Conservation (phyloP, 2,888 invertebrate species). For the Microctonus aethiopoides region DNA sequence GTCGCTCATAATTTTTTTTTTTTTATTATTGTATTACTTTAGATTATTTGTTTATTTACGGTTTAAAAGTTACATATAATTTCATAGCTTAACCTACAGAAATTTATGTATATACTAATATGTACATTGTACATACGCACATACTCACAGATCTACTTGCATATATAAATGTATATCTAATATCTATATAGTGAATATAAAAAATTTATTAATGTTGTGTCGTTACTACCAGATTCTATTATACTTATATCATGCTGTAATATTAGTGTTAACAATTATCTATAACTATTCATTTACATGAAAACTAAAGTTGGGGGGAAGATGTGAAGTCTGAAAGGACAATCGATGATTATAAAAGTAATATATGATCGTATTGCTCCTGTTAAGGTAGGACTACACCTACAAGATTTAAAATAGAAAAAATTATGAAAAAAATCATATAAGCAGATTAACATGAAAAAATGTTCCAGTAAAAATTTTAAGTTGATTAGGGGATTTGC, state of each 20-base stretch:
- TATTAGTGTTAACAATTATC: conserved; percentile 31
- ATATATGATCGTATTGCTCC: conserved; percentile 45
- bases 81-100: neutral
- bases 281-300: conserved; percentile 33
- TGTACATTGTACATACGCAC: conserved; percentile 27
- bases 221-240: conserved; percentile 43
- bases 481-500: no score
- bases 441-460: no score
- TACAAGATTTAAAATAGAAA: no score
- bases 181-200: neutral
- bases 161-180: no score
- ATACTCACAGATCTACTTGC: neutral
- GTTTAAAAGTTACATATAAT: neutral
- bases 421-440: no score
- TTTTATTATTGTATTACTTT: no score
- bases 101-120: conserved; percentile 18
- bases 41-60: no score
- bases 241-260: conserved; percentile 38
- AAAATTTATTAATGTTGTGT: conserved; percentile 42
- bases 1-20: no score
- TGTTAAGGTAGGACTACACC: no score
- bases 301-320: conserved; percentile 26
- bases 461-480: no score
- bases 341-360: conserved; percentile 49
- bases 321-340: conserved; percentile 50